These are phyloP conservation scores for Colius striatus DNA, from an alignment of 2,113 vertebrate species.

Conservation along the genomic window DNA sequence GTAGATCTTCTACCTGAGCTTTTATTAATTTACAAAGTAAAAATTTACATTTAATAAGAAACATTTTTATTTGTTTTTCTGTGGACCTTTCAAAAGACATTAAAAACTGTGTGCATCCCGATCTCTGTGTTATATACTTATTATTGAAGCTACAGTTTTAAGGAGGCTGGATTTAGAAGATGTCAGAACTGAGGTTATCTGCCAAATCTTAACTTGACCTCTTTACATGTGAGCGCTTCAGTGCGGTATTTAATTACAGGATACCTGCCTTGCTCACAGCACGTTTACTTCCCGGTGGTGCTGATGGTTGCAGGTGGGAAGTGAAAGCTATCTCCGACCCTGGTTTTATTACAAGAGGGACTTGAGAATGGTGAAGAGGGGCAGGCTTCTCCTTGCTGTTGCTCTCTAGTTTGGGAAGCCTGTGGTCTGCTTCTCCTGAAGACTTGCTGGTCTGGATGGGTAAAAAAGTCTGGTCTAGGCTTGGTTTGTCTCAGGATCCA, in stretches of 20 bases:
- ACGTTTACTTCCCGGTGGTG: rapidly evolving
- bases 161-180: background rate
- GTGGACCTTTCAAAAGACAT: background rate
- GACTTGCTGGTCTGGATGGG: background rate
- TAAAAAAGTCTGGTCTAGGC: background rate
- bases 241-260: background rate
- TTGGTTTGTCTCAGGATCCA: background rate
- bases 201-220: background rate
- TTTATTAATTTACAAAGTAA: background rate
- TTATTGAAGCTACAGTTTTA: background rate
- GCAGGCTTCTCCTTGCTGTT: background rate
- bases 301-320: rapidly evolving
- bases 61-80: background rate
- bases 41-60: rapidly evolving
- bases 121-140: background rate
- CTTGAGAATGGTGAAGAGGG: background rate
- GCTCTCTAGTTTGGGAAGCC: background rate
- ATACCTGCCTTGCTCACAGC: background rate
- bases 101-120: background rate
- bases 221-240: background rate
- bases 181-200: background rate
- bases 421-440: background rate
- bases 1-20: background rate
- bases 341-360: background rate
- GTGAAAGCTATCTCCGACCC: background rate